Evolutionary conservation across 2,888 invertebrate genomes (phyloP).

Genomic region (Temnothorax unifasciatus): DNA sequence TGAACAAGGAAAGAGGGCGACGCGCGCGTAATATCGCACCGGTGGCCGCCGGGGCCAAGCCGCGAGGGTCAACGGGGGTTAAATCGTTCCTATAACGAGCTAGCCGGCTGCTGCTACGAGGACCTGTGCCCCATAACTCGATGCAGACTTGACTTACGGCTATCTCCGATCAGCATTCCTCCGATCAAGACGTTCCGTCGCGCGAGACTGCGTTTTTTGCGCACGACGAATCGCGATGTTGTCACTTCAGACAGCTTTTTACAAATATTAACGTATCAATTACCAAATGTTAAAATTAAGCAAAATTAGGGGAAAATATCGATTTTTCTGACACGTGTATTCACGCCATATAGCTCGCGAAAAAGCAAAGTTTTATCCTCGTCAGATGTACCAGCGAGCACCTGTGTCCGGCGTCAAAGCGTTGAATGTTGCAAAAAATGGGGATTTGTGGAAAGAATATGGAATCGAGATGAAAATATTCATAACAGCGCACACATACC

Average conservation of each 20-base stretch:
- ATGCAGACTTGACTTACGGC: conserved; percentile 44
- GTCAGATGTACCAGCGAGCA: background rate
- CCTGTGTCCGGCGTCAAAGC: background rate
- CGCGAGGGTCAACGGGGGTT: conserved; percentile 82
- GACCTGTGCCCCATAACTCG: conserved; percentile 72
- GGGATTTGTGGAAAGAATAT: background rate
- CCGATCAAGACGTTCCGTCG: background rate
- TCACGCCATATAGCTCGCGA: background rate
- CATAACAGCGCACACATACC: background rate
- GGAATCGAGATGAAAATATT: conserved; percentile 18
- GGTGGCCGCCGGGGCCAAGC: conserved; percentile 49
- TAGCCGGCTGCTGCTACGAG: conserved; percentile 66
- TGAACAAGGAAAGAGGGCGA: conserved; percentile 61
- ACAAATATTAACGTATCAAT: conserved; percentile 19
- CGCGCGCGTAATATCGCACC: conserved; percentile 54
- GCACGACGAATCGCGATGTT: conserved; percentile 42
- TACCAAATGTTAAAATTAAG: background rate
- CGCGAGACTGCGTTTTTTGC: background rate
- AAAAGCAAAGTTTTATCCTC: background rate
- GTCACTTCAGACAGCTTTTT: background rate
- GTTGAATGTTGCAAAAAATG: conserved; percentile 1
- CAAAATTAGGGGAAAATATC: background rate
- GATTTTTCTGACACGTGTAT: background rate
- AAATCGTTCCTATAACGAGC: conserved; percentile 81
- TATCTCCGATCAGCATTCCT: conserved; percentile 31